Evolutionary conservation across 2,113 vertebrate species (phyloP), one percentile per base, ranked within the genome.

Genomic region (Hucho hucho): DNA sequence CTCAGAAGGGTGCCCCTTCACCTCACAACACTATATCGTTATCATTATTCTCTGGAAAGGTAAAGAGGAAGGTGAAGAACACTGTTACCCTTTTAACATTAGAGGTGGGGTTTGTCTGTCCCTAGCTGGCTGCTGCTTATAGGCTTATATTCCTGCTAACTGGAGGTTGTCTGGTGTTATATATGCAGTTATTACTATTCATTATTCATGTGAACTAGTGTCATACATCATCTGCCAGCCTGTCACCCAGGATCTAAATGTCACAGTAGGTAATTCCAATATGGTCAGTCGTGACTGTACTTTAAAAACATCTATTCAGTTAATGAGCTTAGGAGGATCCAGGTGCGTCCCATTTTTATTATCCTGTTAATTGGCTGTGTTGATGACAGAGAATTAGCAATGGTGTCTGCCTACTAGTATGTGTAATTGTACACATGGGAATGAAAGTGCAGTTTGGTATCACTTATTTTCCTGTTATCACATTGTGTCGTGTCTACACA

Each of bases 361-460:
- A 72, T 43, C 53, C 29, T 79, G 65, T 73, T 84, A 78, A 82
- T 75, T 77, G 75, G 72, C 66, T 64, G 69, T 25, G 75, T 63
- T 82, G 77, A 79, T 72, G 66, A 80, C 75, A 80, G 68, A 75
- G 75, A 75, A 68, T 68, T 79, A 65, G 24, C 47, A 61, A 64
- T 2, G 20, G 18, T 47, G 61, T 77, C 37, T 32, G 46, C 37
- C 7, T 66, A 68, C n/a, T 66, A 43, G 37, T 47, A 32, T 24
- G n/a, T 73, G 25, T 82, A 82, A 84, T 84, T 77, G 70, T 25
- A 46, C 80, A 37, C 80, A 47, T 28, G 61, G 5, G 59, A 65
- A 29, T 28, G 64, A 53, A 53, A 53, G 49, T 53, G 16, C 49
- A 53, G 49, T 53, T 53, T 53, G 49, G 37, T 43, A 43, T 9